Base-by-base conservation (phyloP, 2,888 invertebrate genomes). In the Tenthredo scrophulariae region DNA sequence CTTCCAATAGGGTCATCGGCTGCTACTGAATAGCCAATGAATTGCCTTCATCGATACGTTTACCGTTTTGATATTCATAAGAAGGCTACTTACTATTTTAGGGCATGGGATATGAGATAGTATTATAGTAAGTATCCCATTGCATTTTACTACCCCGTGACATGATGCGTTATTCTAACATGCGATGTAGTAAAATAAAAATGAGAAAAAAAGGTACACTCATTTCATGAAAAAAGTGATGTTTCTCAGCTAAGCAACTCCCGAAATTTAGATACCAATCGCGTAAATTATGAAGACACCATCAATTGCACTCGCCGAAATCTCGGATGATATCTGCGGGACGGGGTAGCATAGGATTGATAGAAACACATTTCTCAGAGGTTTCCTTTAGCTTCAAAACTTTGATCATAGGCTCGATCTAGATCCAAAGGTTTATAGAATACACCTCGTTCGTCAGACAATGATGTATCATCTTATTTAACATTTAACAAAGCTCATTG, bases 401-500 rank as follows among this genome's bases (percentile, higher is more conserved):
- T 80, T 80, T 80, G 62, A 80, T 80, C 80, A 62, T 80, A 62
- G 80, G 50, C 80, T 54, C 62, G 62, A 80, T 80, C 80, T 62
- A 62, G 80, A 80, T 80, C 62, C 80, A 40, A 58, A 58, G 18
- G 22, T 65, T 84, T 33, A n/a, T 84, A 67, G 75, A 84, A 67
- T 84, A 84, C 80, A 50, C 58, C 77, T 85, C 82, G 54, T 29
- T 58, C 77, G 82, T 85, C 75, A 86, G 87, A 90, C 89, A 90
- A 90, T 90, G 89, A 91, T 90, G 90, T 90, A 91, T 92, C 91
- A 90, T 90, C 89, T 89, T 90, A 89, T 91, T 91, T 92, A 92
- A 93, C 92, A 91, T 92, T 92, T 92, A 92, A 91, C 91, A 91
- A 92, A 91, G 91, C 92, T 93, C 92, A 91, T 93, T 92, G 91